These are phyloP conservation scores for Hoplostethus mediterraneus DNA, from an alignment of 2,797 vertebrate genomes.

Conservation along the genomic window DNA sequence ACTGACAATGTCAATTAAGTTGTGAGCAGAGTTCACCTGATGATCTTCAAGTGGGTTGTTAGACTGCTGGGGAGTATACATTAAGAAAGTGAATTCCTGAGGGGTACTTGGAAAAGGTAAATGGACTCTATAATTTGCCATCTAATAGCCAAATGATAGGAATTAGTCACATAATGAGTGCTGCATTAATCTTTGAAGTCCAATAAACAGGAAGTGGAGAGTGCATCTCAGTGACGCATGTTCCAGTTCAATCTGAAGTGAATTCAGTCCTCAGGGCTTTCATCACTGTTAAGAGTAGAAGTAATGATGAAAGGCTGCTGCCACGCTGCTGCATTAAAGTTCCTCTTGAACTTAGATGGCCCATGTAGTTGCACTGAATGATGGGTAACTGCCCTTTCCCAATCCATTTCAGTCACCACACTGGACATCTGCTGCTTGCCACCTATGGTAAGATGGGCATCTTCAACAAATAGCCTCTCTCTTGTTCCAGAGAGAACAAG, in stretches of 20 bases:
- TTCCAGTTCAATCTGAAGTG: background rate
- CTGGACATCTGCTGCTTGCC: background rate
- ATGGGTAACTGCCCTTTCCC: background rate
- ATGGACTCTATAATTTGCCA: background rate
- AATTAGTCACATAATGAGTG: conserved; percentile 4
- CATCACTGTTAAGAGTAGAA: background rate
- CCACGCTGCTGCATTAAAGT: background rate
- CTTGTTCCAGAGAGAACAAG: too few species aligned
- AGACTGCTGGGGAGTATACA: too few species aligned
- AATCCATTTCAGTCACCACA: background rate
- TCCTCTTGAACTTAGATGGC: background rate
- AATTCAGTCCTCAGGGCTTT: conserved; percentile 3
- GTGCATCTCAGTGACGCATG: background rate
- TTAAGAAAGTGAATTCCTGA: too few species aligned
- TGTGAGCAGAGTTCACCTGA: background rate
- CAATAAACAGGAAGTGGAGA: background rate
- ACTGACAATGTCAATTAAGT: conserved; percentile 1
- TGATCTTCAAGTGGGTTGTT: background rate
- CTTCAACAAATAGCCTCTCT: background rate
- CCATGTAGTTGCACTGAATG: background rate
- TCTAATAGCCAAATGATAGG: conserved; percentile 5
- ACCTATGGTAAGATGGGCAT: background rate
- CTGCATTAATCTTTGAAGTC: background rate
- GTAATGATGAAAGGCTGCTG: conserved; percentile 2
- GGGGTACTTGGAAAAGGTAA: too few species aligned